These are phyloP conservation scores for Mystacornis crossleyi DNA, from an alignment of 2,113 vertebrate genomes.

Conservation along the genomic window DNA sequence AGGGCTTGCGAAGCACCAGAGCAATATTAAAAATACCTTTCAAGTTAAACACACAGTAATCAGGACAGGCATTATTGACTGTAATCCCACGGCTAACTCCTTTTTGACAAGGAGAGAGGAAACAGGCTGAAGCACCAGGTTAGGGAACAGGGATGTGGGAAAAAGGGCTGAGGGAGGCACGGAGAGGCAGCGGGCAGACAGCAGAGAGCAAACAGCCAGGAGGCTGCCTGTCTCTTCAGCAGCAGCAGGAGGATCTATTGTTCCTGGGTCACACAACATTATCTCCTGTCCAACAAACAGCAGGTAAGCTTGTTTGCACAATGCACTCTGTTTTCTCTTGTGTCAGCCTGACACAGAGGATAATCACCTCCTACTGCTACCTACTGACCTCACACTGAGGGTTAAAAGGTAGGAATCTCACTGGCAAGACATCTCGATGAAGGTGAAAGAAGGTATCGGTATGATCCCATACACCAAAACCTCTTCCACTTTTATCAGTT, in stretches of 20 bases:
- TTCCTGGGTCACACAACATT: constrained; percentile 42
- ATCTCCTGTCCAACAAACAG: constrained; percentile 55
- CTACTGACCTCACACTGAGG: constrained; percentile 22
- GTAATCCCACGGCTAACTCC: not conserved
- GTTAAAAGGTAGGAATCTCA: not conserved
- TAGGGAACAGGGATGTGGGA: not conserved
- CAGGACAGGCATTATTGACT: not conserved
- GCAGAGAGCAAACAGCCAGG: not conserved
- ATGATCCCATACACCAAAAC: not conserved
- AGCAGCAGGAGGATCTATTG: constrained; percentile 19
- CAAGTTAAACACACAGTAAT: not conserved
- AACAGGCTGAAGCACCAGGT: not conserved
- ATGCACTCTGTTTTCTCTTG: constrained; percentile 12
- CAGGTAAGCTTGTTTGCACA: constrained; percentile 59
- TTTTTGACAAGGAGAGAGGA: not conserved
- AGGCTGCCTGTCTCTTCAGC: not conserved
- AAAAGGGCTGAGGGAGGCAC: not conserved
- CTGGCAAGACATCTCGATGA: not conserved
- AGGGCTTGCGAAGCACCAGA: not conserved
- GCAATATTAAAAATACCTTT: not conserved
- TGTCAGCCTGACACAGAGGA: constrained; percentile 34
- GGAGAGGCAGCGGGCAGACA: not conserved
- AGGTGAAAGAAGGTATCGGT: not conserved
- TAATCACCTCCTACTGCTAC: constrained; percentile 53
- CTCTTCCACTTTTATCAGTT: not conserved